Conservation (phyloP, 1,140 invertebrate genomes). For the Polypedilum pembai region DNA sequence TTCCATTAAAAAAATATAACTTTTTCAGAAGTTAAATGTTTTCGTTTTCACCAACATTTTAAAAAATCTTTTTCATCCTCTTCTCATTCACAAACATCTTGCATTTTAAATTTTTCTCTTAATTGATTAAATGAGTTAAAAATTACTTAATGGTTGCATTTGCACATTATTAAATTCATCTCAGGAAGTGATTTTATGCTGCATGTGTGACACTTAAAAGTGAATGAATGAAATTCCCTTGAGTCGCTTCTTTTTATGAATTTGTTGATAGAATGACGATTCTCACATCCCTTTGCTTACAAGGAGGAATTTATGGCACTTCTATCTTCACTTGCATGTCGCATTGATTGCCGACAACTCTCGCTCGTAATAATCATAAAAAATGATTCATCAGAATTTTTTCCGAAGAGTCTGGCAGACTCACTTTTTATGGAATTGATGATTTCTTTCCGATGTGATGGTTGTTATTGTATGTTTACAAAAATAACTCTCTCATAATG, state of each 20-base stretch:
- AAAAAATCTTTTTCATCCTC: too few relatives aligned
- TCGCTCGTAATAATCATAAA: slow-evolving; percentile 2
- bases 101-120: neutral
- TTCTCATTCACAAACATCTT: too few relatives aligned
- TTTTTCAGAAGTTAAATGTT: too few relatives aligned
- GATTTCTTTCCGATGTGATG: too few relatives aligned
- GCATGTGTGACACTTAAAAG: neutral
- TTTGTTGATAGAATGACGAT: neutral
- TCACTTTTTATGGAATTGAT: neutral
- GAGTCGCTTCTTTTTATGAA: neutral
- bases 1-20: too few relatives aligned
- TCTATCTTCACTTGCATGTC: neutral
- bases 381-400: slow-evolving; percentile 19
- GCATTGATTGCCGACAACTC: slow-evolving; percentile 2
- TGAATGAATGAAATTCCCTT: slow-evolving; percentile 12
- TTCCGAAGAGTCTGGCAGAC: neutral
- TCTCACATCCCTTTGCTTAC: neutral
- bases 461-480: neutral
- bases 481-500: neutral
- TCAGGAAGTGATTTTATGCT: slow-evolving; percentile 17
- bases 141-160: slow-evolving; percentile 23
- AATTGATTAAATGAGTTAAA: slow-evolving; percentile 23
- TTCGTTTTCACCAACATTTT: too few relatives aligned
- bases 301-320: neutral
- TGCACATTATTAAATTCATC: neutral